Conservation (phyloP, 2,113 vertebrate genomes). For the Alexandromys fortis region DNA sequence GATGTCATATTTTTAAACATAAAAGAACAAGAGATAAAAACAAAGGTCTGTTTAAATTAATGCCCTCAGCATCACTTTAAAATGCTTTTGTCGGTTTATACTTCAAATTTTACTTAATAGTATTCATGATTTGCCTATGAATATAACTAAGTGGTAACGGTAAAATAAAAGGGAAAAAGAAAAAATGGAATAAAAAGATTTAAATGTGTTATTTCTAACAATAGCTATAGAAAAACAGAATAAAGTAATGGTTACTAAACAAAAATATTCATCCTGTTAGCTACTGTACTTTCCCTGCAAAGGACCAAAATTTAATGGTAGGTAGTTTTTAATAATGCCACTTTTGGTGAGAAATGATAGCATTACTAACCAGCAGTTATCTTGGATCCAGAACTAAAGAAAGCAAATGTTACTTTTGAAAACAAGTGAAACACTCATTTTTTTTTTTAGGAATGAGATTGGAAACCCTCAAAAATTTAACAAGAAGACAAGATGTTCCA, state of each 20-base stretch:
- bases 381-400: neutral
- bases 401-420: neutral
- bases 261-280: neutral
- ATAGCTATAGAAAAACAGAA: neutral
- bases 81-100: neutral
- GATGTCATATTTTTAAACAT: slow-evolving; percentile 68
- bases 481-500: neutral
- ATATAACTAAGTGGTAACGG: neutral
- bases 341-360: neutral
- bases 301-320: neutral
- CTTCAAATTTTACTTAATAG: slow-evolving; percentile 56
- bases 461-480: neutral
- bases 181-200: neutral
- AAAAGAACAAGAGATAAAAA: slow-evolving; percentile 61
- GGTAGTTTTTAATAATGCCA: neutral
- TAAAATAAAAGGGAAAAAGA: neutral
- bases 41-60: slow-evolving; percentile 37
- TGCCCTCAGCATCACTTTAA: slow-evolving; percentile 4
- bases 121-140: neutral
- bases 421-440: neutral
- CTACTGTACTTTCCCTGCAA: neutral
- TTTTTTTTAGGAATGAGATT: neutral
- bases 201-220: slow-evolving; percentile 7
- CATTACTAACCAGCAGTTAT: slow-evolving; percentile 7
- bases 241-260: neutral